Base-by-base conservation (phyloP, 2,113 vertebrate genomes). In the Panurus biarmicus region DNA sequence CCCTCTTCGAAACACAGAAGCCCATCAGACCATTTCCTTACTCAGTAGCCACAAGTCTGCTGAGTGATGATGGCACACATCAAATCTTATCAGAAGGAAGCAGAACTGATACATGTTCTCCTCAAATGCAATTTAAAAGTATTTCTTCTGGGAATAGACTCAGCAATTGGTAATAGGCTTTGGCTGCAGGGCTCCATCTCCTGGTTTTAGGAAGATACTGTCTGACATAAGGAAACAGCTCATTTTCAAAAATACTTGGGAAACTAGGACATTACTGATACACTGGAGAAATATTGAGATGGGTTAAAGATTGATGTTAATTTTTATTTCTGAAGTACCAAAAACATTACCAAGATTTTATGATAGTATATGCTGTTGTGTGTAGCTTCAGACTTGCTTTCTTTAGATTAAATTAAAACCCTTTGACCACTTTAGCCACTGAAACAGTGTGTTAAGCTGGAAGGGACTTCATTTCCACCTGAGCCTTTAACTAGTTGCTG, bases 121-220 rank as follows among this genome's bases (percentile, higher is more conserved):
- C 38, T 57, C 45, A 75, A 56, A 31, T 2, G 1, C 29, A 67
- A 33, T 28, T 23, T 7, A 44, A 74, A 86, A 77, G 9, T 54
- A 11, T 23, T 74, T 77, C 54, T 76, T 31, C 29, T 44, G 23
- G 1, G 3, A 22, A 12, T 31, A 65, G 44, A 62, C 25, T 56
- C 54, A 42, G 69, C 29, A 71, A 23, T 0, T 13, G 72, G 8
- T 3, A 12, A 21, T 7, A 53, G 57, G 81, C 50, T 85, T 82
- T 50, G 50, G 84, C 66, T 76, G 58, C 51, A 94, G 87, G 51
- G 95, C 96, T 96, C 95, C 96, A 95, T 79, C 96, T 96, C 62
- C 89, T 95, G 96, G 96, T 65, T 61, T 70, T 50, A 42, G 31
- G 42, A 40, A 82, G 76, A 62, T 44, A 87, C 0, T 87, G 77